Conservation (phyloP, 2,797 vertebrate species). For the Perodicticus potto region DNA sequence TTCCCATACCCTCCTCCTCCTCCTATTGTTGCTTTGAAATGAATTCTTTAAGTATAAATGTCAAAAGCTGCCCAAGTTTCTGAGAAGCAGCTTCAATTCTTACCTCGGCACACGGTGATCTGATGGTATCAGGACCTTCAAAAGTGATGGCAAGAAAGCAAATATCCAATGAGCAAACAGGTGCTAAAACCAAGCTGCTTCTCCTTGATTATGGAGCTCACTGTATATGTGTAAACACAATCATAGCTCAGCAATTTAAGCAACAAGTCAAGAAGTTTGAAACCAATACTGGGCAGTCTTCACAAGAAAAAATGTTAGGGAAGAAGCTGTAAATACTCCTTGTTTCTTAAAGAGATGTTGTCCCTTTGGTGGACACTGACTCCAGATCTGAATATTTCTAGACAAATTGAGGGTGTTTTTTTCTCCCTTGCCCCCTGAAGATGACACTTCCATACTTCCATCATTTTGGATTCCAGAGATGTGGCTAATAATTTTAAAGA, state of each 20-base stretch:
- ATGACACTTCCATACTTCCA: neutral
- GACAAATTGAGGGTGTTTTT: neutral
- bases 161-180: neutral
- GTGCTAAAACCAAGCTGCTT: neutral
- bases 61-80: conserved; percentile 44
- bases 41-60: conserved; percentile 15
- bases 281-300: neutral
- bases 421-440: too few relatives aligned
- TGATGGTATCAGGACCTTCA: conserved; percentile 36
- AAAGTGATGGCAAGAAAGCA: neutral
- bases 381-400: neutral
- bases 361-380: rapidly evolving
- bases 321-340: neutral
- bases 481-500: neutral
- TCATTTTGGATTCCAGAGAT: neutral
- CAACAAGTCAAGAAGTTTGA: neutral
- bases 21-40: neutral
- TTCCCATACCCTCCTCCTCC: too few relatives aligned
- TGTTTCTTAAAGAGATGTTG: neutral
- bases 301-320: neutral
- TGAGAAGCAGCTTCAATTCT: conserved; percentile 64
- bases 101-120: neutral
- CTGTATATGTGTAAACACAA: too few relatives aligned
- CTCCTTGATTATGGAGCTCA: too few relatives aligned
- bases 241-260: neutral